Evolutionary conservation across 2,888 invertebrate genomes (phyloP), one percentile per base, ranked within the genome.

Genomic region (Clistopyga incitator): DNA sequence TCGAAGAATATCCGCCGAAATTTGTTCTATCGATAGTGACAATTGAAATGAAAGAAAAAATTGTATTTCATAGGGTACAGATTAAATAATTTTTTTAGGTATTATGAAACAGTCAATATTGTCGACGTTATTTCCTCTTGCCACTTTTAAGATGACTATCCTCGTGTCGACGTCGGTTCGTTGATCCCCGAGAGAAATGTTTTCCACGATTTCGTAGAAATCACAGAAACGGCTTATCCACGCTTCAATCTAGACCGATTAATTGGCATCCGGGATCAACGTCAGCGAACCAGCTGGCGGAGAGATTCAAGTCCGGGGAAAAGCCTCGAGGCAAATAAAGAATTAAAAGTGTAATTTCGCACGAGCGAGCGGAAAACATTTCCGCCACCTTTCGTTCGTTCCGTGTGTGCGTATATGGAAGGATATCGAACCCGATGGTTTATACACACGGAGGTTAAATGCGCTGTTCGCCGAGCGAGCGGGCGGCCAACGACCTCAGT

Each of bases 231-330:
- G 56, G 25, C 45, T 47, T 29, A 47, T 47, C 47, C 72, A 61
- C 54, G 72, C 25, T 61, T 50, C 59, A 38, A 75, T 20, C 6
- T 52, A 23, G 59, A 75, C 11, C 47, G 50, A 34, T 56, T 47
- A 52, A 68, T 59, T 74, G 59, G 42, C 74, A 42, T 56, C 59
- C 29, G 59, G n/a, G 18, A 59, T 59, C 59, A 64, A 71, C 38
- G 64, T 64, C 64, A 64, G 64, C 20, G 38, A 78, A 38, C 42
- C 15, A 20, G 54, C 25, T 23, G n/a, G 23, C 20, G 59, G 23
- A n/a, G 23, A n/a, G 52, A 65, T 25, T 15, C 38, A 38, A 25
- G 15, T 54, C 65, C 25, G 3, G 52, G 52, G 2, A 25, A 23
- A 65, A 59, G 68, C 29, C 29, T 42, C 50, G 34, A 47, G n/a